These are phyloP conservation scores for Propithecus deckenii DNA, from an alignment of 2,797 vertebrate species.

Conservation along the genomic window DNA sequence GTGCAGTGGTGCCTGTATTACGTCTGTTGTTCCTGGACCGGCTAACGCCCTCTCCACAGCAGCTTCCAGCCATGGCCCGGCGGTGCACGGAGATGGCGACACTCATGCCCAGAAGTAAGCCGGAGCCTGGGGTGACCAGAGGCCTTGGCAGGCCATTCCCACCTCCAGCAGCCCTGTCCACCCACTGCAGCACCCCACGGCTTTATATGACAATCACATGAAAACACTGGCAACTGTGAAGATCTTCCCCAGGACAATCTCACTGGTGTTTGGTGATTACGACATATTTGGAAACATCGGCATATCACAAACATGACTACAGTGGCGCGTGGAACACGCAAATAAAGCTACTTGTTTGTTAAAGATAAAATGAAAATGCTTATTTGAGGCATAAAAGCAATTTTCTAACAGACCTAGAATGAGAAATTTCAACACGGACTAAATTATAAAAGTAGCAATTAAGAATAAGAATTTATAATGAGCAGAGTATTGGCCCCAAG, in stretches of 20 bases:
- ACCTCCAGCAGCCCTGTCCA: background rate
- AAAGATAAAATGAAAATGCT: background rate
- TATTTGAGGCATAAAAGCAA: background rate
- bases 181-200: accelerated
- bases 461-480: background rate
- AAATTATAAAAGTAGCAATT: background rate
- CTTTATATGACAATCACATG: background rate
- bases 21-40: accelerated
- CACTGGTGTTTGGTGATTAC: background rate
- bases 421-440: background rate
- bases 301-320: background rate
- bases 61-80: accelerated
- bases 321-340: accelerated
- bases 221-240: accelerated
- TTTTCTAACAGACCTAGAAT: background rate
- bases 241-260: background rate
- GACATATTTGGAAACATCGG: background rate
- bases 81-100: accelerated
- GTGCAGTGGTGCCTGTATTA: background rate
- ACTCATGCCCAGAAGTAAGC: too few species aligned
- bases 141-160: accelerated
- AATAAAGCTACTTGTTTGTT: background rate
- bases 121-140: accelerated
- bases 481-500: background rate
- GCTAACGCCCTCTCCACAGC: background rate